These are phyloP conservation scores for Heterochromis multidens DNA, from an alignment of 2,113 vertebrate species.

Conservation along the genomic window DNA sequence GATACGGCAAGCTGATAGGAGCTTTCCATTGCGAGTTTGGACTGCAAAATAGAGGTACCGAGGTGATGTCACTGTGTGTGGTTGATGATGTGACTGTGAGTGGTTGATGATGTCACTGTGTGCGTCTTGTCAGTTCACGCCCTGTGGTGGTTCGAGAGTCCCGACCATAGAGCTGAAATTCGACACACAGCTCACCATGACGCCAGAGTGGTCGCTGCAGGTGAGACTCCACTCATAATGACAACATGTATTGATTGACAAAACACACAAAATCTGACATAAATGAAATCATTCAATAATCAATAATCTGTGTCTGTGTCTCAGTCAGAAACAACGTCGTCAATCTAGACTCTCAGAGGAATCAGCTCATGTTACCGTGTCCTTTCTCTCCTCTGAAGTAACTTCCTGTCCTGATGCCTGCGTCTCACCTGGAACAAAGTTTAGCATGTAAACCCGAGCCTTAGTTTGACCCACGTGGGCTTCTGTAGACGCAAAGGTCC, in stretches of 20 bases:
- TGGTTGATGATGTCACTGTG: not conserved
- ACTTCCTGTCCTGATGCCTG: not conserved
- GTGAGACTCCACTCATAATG: slow-evolving; percentile 69
- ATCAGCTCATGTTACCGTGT: slow-evolving; percentile 81
- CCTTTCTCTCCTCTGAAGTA: slow-evolving; percentile 84
- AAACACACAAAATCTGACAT: not conserved
- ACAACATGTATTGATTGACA: not conserved
- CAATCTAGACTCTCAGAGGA: slow-evolving; percentile 83
- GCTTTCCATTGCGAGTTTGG: slow-evolving; percentile 89
- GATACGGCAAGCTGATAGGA: slow-evolving; percentile 83
- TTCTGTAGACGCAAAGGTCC: not conserved
- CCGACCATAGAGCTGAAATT: slow-evolving; percentile 80
- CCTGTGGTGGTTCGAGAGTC: slow-evolving; percentile 86
- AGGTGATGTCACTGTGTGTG: not conserved
- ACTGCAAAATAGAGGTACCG: slow-evolving; percentile 82
- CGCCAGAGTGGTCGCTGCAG: slow-evolving; percentile 85
- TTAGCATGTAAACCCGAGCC: not conserved
- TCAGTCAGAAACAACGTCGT: slow-evolving; percentile 82
- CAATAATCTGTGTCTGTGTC: not conserved
- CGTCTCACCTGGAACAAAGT: not conserved
- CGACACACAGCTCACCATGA: slow-evolving; percentile 84
- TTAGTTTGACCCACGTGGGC: not conserved
- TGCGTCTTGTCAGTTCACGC: slow-evolving; percentile 76
- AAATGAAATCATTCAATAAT: not conserved
- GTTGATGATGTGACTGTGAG: not conserved